Evolutionary conservation across 2,113 vertebrate genomes (phyloP).

Genomic region (Tragelaphus imberbis): DNA sequence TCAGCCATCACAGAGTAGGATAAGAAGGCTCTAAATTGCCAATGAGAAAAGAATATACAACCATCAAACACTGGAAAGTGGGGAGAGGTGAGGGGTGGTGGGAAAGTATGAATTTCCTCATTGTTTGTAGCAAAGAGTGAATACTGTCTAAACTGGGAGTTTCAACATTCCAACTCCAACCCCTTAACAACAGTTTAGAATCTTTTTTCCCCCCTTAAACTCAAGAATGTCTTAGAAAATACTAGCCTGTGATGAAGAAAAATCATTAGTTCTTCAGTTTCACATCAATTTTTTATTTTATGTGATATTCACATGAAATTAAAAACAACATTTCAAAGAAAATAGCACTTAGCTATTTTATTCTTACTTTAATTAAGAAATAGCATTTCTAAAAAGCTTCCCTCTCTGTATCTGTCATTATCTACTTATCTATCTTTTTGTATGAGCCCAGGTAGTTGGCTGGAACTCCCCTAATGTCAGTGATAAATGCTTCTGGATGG

Average conservation of each 20-base stretch:
- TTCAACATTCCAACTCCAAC: neutral
- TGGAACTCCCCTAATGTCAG: neutral
- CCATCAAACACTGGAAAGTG: neutral
- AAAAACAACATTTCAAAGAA: conserved; percentile 6
- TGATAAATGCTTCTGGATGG: neutral
- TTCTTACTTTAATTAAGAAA: conserved; percentile 1
- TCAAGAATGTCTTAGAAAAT: neutral
- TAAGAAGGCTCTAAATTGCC: neutral
- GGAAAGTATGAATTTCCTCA: neutral
- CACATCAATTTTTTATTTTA: neutral
- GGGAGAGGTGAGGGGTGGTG: neutral
- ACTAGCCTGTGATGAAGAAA: neutral
- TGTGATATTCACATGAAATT: neutral
- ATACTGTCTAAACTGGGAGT: neutral
- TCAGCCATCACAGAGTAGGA: neutral
- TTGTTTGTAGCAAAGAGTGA: neutral
- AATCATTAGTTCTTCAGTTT: conserved; percentile 10
- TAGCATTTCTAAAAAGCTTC: neutral
- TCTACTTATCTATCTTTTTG: neutral
- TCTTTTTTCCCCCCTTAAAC: neutral
- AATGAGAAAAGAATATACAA: neutral
- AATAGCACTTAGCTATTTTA: neutral
- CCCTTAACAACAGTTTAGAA: neutral
- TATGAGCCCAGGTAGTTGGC: neutral
- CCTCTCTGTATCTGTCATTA: neutral